A percentile compares a stretch with the other conserved stretches of the same genome.
Evolutionary conservation across 2,113 vertebrate genomes (phyloP).

Genomic region (Aspiorhynchus laticeps): DNA sequence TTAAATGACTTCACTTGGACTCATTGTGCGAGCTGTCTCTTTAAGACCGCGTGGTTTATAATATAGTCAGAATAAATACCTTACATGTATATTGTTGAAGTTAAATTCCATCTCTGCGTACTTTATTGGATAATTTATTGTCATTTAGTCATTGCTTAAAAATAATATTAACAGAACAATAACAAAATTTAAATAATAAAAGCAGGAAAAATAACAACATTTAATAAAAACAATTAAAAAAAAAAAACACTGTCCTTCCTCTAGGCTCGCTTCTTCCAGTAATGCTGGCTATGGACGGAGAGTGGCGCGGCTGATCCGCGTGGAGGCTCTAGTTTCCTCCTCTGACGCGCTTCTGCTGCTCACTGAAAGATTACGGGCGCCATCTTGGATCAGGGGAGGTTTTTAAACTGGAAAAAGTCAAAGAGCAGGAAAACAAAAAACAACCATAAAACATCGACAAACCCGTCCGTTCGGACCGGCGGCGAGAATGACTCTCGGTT

Average conservation of each 20-base stretch:
- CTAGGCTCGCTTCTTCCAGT: not conserved
- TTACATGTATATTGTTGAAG: no score
- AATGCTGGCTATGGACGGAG: not conserved
- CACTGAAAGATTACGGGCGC: slow-evolving; percentile 59
- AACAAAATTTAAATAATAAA: not conserved
- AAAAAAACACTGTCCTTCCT: no score
- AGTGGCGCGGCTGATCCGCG: not conserved
- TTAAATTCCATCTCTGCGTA: not conserved
- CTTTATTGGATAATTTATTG: not conserved
- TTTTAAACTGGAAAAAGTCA: slow-evolving; percentile 66
- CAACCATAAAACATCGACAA: not conserved
- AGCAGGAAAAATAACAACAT: not conserved
- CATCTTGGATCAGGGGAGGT: slow-evolving; percentile 72
- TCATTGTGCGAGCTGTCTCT: no score
- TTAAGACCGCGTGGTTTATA: no score
- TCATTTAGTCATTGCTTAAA: not conserved
- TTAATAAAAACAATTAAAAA: not conserved
- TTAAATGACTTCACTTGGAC: no score
- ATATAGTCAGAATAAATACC: no score
- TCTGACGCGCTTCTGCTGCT: slow-evolving; percentile 51
- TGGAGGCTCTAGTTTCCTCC: slow-evolving; percentile 21
- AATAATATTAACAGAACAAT: not conserved
- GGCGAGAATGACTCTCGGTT: not conserved
- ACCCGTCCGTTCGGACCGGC: not conserved
- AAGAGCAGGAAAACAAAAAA: slow-evolving; percentile 24